Evolutionary conservation across 2,797 vertebrate genomes (phyloP).

Genomic region (Molossus alvarezi): DNA sequence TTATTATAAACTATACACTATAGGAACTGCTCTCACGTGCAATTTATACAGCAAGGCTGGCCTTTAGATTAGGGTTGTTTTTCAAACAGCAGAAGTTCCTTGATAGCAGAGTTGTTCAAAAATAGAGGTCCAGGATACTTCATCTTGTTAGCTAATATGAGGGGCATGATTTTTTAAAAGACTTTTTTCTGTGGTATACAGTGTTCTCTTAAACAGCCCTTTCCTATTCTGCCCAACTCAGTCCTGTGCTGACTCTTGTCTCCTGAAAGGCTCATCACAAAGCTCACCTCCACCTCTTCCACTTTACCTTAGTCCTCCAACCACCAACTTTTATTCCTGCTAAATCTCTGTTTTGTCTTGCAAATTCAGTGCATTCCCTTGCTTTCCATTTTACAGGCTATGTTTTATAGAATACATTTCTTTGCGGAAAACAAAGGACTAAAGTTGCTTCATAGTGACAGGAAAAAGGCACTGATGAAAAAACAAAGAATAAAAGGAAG

Average conservation of each 20-base stretch:
- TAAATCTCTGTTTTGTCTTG: slow-evolving; percentile 40
- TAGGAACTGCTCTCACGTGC: neutral
- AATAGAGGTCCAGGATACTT: slow-evolving; percentile 46
- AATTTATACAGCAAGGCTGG: slow-evolving; percentile 54
- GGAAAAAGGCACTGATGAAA: neutral
- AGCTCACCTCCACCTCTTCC: neutral
- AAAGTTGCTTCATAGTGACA: neutral
- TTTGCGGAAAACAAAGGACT: slow-evolving; percentile 23
- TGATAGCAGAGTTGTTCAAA: slow-evolving; percentile 38
- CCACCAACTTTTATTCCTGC: neutral
- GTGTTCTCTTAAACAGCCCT: neutral
- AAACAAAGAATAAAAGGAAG: neutral
- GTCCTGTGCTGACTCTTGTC: neutral
- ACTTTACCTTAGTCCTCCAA: neutral
- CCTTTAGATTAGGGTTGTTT: slow-evolving; percentile 38
- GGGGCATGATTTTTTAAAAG: neutral
- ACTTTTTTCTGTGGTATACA: neutral
- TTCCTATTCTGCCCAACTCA: neutral
- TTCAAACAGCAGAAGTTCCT: slow-evolving; percentile 55
- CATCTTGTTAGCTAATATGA: neutral
- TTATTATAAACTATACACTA: slow-evolving; percentile 9
- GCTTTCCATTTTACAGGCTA: slow-evolving; percentile 25
- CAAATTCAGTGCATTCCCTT: neutral
- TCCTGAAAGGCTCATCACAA: neutral
- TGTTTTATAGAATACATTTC: neutral